Evolutionary conservation across 2,888 invertebrate genomes (phyloP).

Genomic region (Stictocephala bisonia): DNA sequence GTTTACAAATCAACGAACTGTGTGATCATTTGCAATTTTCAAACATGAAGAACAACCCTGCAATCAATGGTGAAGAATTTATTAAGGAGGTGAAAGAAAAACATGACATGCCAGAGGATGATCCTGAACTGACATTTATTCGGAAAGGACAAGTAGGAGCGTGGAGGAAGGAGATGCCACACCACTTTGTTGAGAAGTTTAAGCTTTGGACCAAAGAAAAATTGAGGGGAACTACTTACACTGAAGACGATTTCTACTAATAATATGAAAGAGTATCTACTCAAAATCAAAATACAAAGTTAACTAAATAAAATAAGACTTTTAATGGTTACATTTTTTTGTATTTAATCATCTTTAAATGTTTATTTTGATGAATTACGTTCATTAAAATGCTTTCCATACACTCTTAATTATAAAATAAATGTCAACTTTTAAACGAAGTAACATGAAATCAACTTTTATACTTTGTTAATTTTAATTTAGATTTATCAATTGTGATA

Average conservation of each 20-base stretch:
- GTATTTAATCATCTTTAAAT: no score
- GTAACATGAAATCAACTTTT: no score
- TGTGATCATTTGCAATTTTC: conserved; percentile 67
- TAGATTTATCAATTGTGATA: no score
- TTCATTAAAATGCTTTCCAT: no score
- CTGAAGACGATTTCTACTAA: conserved; percentile 43
- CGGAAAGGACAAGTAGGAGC: conserved; percentile 64
- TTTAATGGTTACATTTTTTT: no score
- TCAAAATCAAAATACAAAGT: no score
- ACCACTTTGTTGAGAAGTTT: conserved; percentile 64
- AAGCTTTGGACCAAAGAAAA: conserved; percentile 65
- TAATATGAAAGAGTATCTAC: neutral
- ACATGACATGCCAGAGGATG: conserved; percentile 54
- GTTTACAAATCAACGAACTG: conserved; percentile 63
- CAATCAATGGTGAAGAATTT: conserved; percentile 64
- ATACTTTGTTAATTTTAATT: no score
- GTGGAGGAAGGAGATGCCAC: conserved; percentile 64
- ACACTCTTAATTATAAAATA: no score
- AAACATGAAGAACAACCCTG: conserved; percentile 68
- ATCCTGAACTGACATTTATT: conserved; percentile 60
- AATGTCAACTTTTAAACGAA: no score
- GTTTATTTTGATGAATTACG: no score
- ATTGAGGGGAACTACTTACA: conserved; percentile 59
- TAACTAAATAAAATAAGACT: no score
- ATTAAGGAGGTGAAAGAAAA: conserved; percentile 57